phyloP scores from a whole-genome alignment of 1,140 invertebrate species.

The Cotesia vestalis region DNA sequence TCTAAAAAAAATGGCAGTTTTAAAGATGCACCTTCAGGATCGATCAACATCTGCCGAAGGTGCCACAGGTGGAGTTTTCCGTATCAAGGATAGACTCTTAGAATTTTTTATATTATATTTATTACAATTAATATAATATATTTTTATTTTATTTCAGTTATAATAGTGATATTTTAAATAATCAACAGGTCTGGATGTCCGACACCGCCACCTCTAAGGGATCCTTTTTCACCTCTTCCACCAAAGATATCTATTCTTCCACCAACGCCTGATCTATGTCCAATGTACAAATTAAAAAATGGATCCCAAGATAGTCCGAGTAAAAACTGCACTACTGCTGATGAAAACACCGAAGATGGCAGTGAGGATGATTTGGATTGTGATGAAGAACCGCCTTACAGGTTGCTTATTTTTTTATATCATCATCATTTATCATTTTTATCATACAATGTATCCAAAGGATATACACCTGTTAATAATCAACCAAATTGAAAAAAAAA shows the following conservation, averaged over 20 bases:
- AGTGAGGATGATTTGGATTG: constrained; percentile 63
- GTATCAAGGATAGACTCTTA: constrained; percentile 31
- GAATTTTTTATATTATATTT: neutral
- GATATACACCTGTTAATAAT: no score
- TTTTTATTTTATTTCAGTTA: constrained; percentile 1
- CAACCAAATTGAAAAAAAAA: no score
- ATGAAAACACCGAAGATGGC: constrained; percentile 62
- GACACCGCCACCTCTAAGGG: constrained; percentile 56
- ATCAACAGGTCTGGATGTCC: constrained; percentile 60
- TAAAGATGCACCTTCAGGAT: constrained; percentile 63
- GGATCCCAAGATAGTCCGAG: constrained; percentile 56
- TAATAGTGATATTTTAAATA: neutral
- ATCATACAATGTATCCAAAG: no score
- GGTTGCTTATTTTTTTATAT: constrained; percentile 43
- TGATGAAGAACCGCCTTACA: constrained; percentile 66
- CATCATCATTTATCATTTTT: neutral
- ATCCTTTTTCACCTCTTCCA: constrained; percentile 66
- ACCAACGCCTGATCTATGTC: constrained; percentile 73
- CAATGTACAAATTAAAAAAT: constrained; percentile 54
- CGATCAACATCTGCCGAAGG: constrained; percentile 71
- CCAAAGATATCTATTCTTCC: constrained; percentile 80
- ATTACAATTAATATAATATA: neutral
- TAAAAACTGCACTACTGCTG: constrained; percentile 56
- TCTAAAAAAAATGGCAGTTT: constrained; percentile 55
- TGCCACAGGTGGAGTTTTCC: constrained; percentile 67